Base-by-base conservation (phyloP, 1,140 invertebrate genomes). In the Heliconius hewitsoni region DNA sequence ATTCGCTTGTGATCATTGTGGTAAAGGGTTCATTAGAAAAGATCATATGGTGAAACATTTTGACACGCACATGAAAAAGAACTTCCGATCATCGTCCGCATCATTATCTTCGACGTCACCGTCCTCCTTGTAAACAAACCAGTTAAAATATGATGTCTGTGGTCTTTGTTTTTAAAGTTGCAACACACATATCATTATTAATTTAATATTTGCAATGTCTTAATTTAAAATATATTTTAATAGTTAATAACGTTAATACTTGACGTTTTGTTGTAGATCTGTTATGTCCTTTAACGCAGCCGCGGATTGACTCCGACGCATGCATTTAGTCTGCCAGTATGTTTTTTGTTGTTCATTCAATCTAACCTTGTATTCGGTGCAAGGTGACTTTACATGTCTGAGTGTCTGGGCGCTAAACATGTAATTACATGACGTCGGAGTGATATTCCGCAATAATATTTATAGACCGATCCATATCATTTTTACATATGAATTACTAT, bases 1-100 rank as follows among this genome's bases (percentile, higher is more conserved):
- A 18, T 98, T 97, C 90, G 95, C 96, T 71, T 99, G 98, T 94
- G 95, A 96, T 76, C 96, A 96, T 52, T 98, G 98, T 89, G 96
- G 96, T 71, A 99, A 99, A 93, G 97, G 98, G 34, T 99, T 99
- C 93, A 98, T 98, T 82, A 96, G 98, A 74, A 98, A 98, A 91
- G 98, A 99, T 92, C 98, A 99, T 92, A 98, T 99, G 97, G 96
- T 98, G 78, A 99, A 99, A 93, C 98, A 99, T 93, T 95, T 96
- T 76, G 97, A 98, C 76, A 99, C 98, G 34, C 98, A 99, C 92
- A 90, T 90, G 82, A 95, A 93, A 86, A 95, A 94, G 82, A 93
- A 89, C 78, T 82, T 90, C 76, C 89, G 91, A 23, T 87, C 92
- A 13, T 84, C 87, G 34, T 80, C 87, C 46, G 84, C 85, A 30